phyloP scores from a whole-genome alignment of 2,888 invertebrate genomes.

The Notodonta ziczac region DNA sequence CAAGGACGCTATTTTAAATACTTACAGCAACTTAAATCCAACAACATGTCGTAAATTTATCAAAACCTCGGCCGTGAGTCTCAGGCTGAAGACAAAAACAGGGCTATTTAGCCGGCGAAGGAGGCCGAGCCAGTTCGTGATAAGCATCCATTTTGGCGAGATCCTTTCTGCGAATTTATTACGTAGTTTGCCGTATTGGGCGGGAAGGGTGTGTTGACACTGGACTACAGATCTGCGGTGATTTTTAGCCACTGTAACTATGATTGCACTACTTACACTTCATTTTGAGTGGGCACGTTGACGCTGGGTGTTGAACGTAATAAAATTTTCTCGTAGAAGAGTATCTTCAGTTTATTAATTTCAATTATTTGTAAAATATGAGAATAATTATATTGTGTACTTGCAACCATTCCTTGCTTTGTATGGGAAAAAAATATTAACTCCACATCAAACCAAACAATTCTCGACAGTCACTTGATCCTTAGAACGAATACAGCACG shows the following conservation, averaged over 20 bases:
- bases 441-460: no score
- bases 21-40: conserved; percentile 9
- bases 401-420: no score
- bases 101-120: conserved; percentile 45
- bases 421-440: no score
- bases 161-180: conserved; percentile 53
- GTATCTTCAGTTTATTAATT: no score
- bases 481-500: no score
- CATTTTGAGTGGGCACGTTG: no score
- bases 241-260: background rate
- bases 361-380: no score
- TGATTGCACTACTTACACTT: no score
- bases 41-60: conserved; percentile 20
- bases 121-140: conserved; percentile 51
- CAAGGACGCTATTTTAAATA: background rate
- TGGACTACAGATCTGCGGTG: conserved; percentile 11
- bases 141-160: conserved; percentile 59
- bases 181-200: conserved; percentile 53
- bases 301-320: no score
- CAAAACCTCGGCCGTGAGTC: conserved; percentile 23
- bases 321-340: no score
- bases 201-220: conserved; percentile 27
- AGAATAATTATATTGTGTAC: no score
- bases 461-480: no score
- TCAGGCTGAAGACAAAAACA: conserved; percentile 47